Conservation (phyloP, 2,797 vertebrate genomes). For the Synaphobranchus kaupii region DNA sequence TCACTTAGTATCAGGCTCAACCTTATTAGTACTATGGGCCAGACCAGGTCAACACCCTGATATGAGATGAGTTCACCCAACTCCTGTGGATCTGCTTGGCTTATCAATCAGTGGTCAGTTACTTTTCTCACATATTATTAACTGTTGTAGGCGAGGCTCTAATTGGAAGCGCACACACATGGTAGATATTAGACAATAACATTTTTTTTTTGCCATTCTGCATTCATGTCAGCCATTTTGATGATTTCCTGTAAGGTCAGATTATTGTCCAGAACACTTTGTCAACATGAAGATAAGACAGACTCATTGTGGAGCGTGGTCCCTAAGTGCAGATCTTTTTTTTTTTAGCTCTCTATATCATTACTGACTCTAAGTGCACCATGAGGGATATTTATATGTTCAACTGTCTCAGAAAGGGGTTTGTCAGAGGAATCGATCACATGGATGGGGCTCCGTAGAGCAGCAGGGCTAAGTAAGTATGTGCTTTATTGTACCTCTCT, state of each 20-base stretch:
- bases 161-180: neutral
- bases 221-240: neutral
- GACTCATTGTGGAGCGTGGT: neutral
- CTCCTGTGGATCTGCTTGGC: too few species aligned
- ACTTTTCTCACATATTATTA: too few species aligned
- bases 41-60: neutral
- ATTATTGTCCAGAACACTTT: neutral
- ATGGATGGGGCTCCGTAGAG: neutral
- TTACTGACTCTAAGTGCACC: neutral
- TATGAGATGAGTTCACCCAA: neutral
- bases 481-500: neutral
- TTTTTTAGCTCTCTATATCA: neutral
- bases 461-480: neutral
- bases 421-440: neutral
- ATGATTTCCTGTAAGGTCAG: neutral
- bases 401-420: neutral
- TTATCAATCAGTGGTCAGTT: too few species aligned
- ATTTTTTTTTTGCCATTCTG: neutral
- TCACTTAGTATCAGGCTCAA: neutral
- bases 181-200: neutral
- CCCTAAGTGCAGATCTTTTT: neutral
- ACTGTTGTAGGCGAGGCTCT: neutral
- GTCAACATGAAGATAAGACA: neutral
- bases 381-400: conserved; percentile 14
- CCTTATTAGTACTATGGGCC: neutral